Evolutionary conservation across 1,140 invertebrate species (phyloP), one percentile per base, ranked within the genome.

Genomic region (Meloidogyne exigua): DNA sequence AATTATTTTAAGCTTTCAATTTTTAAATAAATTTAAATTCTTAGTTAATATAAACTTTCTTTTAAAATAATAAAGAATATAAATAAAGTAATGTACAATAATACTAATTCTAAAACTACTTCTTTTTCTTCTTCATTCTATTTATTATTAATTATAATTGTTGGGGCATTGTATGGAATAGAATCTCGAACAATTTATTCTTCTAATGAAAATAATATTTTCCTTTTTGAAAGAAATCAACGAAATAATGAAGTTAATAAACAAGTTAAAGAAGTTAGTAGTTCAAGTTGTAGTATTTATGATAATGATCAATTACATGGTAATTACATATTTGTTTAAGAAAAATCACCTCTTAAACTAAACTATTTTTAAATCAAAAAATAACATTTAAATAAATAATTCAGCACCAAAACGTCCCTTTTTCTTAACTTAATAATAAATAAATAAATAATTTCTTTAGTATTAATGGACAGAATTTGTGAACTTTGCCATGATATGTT

Each of bases 401-500:
- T 3, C 28, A 32, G 28, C 28, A 32, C 28, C 28, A 32, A 32
- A 32, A 32, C 28, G 7, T 32, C 28, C 7, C 7, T 32, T 32
- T 32, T 32, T 32, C 28, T 32, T 39, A 39, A 7, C 9, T 7
- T 3, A 32, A 32, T 32, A 39, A 39, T 39, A 7, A 39, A 7
- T 39, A 39, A 39, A 39, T 9, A 39, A 39, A 39, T 39, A 32
- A n/a, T 49, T 3, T 18, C 21, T 68, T 68, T 1, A 68, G 79
- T 44, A 39, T 42, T 84, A 23, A 85, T 84, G 83, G 83, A 84
- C 26, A 28, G 81, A 23, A 75, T 84, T 62, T 84, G 82, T 76
- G 82, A 85, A 63, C 73, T 84, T 68, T 84, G 82, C 42, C 82
- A 84, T 81, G 82, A 84, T 28, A 76, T 84, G 70, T 84, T 67